Percentiles rank a stretch among this genome's conserved stretches.
These are phyloP conservation scores for Saguinus midas DNA, from an alignment of 2,113 vertebrate species.

Conservation along the genomic window DNA sequence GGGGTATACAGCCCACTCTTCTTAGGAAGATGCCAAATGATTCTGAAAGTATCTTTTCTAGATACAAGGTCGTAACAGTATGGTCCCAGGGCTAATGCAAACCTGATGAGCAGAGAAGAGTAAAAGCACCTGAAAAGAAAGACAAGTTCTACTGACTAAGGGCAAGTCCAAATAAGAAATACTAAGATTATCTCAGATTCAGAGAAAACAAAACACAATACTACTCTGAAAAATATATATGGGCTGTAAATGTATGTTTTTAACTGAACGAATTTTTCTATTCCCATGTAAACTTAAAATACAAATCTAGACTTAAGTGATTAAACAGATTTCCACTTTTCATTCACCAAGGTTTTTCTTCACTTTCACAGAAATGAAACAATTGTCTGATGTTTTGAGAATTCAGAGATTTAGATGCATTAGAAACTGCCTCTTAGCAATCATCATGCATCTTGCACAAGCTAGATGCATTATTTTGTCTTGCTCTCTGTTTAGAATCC, in stretches of 20 bases:
- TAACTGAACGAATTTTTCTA: constrained; percentile 19
- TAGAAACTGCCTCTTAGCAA: constrained; percentile 33
- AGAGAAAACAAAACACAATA: constrained; percentile 13
- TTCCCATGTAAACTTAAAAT: background rate
- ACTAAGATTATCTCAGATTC: constrained; percentile 24
- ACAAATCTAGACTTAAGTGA: constrained; percentile 8
- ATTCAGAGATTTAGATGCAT: constrained; percentile 32
- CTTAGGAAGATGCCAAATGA: background rate
- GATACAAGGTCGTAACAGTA: too few species aligned
- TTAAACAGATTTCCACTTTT: constrained; percentile 54
- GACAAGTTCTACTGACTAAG: background rate
- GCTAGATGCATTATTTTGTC: background rate
- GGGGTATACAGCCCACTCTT: background rate
- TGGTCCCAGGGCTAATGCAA: background rate
- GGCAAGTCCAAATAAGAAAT: constrained; percentile 32
- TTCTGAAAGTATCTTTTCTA: background rate
- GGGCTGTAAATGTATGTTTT: constrained; percentile 2
- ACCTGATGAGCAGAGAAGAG: constrained; percentile 9
- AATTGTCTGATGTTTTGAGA: constrained; percentile 27
- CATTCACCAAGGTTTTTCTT: constrained; percentile 8
- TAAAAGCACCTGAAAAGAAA: constrained; percentile 24
- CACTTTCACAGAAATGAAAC: constrained; percentile 67
- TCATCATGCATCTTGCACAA: background rate
- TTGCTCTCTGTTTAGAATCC: background rate
- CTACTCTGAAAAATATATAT: constrained; percentile 3